A percentile compares a stretch with the other conserved stretches of the same genome.
Evolutionary conservation across 2,113 vertebrate genomes (phyloP).

Genomic region (Ramphastos sulfuratus): DNA sequence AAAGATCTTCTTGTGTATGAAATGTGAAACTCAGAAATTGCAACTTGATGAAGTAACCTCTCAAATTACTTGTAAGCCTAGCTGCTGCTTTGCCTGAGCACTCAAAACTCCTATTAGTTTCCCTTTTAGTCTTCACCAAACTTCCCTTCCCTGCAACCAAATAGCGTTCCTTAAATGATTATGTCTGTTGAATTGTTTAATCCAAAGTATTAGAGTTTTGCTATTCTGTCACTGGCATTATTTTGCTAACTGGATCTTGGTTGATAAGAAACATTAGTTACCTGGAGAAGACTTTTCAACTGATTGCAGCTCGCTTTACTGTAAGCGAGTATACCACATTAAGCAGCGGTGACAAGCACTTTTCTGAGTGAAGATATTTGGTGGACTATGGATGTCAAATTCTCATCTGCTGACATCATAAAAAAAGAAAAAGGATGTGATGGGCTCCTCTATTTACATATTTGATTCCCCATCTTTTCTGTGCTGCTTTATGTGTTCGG

Average conservation of each 20-base stretch:
- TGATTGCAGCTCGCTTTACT: not conserved
- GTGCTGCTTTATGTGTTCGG: not conserved
- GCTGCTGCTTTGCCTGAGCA: not conserved
- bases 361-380: not conserved
- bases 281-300: not conserved
- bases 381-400: not conserved
- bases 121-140: not conserved
- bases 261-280: not conserved
- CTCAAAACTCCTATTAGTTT: not conserved
- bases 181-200: not conserved
- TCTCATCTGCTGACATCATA: not conserved
- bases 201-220: not conserved
- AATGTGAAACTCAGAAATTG: not conserved
- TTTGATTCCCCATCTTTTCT: not conserved
- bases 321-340: not conserved
- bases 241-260: not conserved
- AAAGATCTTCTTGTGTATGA: not conserved
- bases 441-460: not conserved
- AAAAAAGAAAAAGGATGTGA: not conserved
- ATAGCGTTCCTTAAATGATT: not conserved
- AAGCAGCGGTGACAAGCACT: not conserved
- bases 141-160: not conserved
- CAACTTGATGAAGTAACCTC: not conserved
- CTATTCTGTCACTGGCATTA: not conserved
- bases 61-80: not conserved